These are phyloP conservation scores for Sphenopsis melanotis DNA, from an alignment of 2,797 vertebrate genomes.

Conservation along the genomic window DNA sequence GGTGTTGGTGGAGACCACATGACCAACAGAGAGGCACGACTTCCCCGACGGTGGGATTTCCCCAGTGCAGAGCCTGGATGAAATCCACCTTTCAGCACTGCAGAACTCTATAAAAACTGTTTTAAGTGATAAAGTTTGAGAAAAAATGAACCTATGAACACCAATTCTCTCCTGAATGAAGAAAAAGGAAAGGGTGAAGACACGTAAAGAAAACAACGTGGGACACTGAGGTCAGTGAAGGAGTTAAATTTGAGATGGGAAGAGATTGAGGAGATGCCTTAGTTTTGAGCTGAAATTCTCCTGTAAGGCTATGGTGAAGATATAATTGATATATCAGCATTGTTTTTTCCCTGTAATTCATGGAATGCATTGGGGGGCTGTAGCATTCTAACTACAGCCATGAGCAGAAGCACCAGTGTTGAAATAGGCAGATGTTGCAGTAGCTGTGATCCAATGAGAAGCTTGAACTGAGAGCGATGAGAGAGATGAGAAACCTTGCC, in stretches of 20 bases:
- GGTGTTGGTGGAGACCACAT: accelerated
- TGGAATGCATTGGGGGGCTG: background rate
- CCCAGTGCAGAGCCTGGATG: background rate
- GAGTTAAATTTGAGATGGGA: background rate
- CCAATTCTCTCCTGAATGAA: background rate
- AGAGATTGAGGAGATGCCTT: background rate
- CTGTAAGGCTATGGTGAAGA: background rate
- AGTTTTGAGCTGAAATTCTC: background rate
- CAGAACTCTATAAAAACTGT: background rate
- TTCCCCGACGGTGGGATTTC: accelerated
- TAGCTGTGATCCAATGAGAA: background rate
- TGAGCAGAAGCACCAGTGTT: background rate
- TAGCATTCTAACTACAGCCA: background rate
- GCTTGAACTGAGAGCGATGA: background rate
- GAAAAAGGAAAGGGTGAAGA: background rate
- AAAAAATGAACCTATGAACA: background rate
- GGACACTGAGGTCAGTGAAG: background rate
- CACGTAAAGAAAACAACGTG: background rate
- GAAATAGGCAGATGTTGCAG: background rate
- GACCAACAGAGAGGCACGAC: background rate
- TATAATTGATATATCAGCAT: background rate
- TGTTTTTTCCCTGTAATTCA: background rate
- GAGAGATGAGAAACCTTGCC: background rate
- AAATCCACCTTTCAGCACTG: background rate
- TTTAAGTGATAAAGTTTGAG: background rate